Base-by-base conservation (phyloP, 2,888 invertebrate species). In the Hydrotaea cyrtoneurina region DNA sequence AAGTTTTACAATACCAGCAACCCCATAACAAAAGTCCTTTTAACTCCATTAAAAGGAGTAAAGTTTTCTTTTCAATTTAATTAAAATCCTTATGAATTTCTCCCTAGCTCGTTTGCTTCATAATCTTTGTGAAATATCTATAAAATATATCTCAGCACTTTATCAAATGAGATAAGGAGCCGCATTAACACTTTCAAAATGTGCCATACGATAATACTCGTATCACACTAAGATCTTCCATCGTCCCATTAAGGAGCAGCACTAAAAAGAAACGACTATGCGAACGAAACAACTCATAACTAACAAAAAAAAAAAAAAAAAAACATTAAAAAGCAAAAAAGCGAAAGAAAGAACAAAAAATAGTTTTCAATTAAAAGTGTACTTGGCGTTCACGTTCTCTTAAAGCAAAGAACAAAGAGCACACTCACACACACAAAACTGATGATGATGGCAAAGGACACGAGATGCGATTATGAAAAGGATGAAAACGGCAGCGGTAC, bases 361-460 rank as follows among this genome's bases (percentile, higher is more conserved):
- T 31, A 39, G 15, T 19, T 69, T 66, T 79, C 13, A 69, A 78
- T 77, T 77, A 69, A 69, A 64, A 72, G 26, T 23, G n/a, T 19
- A 39, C 57, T 66, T 55, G 66, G 23, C 3, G 13, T 62, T 26
- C 31, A 39, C 31, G 59, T n/a, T 36, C 43, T 31, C 62, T 62
- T 62, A 62, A 62, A 62, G 31, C 66, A 43, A 39, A 66, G 31
- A 31, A 62, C 26, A 31, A 62, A 62, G 7, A 62, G 2, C 23
- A 43, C 39, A 66, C n/a, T n/a, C n/a, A n/a, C n/a, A n/a, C n/a
- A n/a, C n/a, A n/a, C n/a, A n/a, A n/a, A 66, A 21, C 55, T 43
- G 36, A 66, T 39, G 36, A 66, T 39, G 66, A 66, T 66, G 66
- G 66, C 66, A n/a, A 66, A 66, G 66, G 66, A 39, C 66, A 66